These are phyloP conservation scores for Stegana nigrithorax DNA, from an alignment of 2,888 invertebrate species.

Conservation along the genomic window DNA sequence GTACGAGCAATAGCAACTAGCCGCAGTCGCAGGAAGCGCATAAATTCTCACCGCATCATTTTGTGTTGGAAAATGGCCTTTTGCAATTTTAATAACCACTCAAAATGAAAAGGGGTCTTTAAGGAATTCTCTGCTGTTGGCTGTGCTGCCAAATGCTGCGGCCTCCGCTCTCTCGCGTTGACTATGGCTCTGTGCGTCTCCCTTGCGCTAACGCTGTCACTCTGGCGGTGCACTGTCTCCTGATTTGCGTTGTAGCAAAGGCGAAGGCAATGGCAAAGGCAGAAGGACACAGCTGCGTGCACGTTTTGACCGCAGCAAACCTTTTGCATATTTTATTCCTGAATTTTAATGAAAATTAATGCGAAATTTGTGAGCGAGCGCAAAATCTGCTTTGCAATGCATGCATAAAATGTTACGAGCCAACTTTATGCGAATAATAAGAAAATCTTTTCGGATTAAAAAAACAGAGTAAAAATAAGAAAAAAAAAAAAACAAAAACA, in stretches of 20 bases:
- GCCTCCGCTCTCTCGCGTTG: no score
- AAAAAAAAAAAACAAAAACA: background rate
- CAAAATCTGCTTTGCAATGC: background rate
- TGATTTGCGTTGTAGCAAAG: no score
- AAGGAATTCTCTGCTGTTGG: slow-evolving; percentile 64
- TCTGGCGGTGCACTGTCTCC: slow-evolving; percentile 24
- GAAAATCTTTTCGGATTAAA: background rate
- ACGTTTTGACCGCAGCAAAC: slow-evolving; percentile 47
- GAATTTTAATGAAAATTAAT: slow-evolving; percentile 70
- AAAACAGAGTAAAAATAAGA: background rate
- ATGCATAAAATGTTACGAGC: slow-evolving; percentile 13
- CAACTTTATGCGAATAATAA: no score
- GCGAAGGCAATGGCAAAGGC: slow-evolving; percentile 13
- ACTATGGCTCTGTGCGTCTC: no score
- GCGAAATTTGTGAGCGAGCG: slow-evolving; percentile 73
- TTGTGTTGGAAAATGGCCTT: slow-evolving; percentile 53
- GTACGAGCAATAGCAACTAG: background rate
- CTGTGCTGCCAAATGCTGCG: slow-evolving; percentile 36
- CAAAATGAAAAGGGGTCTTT: slow-evolving; percentile 62
- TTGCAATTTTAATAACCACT: slow-evolving; percentile 62
- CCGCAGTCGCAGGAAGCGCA: slow-evolving; percentile 27
- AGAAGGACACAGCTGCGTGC: slow-evolving; percentile 1
- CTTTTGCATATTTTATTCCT: slow-evolving; percentile 59
- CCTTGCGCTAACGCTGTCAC: background rate
- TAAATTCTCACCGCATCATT: slow-evolving; percentile 59